Conservation (phyloP, 2,113 vertebrate species). For the Ammodytes marinus region DNA sequence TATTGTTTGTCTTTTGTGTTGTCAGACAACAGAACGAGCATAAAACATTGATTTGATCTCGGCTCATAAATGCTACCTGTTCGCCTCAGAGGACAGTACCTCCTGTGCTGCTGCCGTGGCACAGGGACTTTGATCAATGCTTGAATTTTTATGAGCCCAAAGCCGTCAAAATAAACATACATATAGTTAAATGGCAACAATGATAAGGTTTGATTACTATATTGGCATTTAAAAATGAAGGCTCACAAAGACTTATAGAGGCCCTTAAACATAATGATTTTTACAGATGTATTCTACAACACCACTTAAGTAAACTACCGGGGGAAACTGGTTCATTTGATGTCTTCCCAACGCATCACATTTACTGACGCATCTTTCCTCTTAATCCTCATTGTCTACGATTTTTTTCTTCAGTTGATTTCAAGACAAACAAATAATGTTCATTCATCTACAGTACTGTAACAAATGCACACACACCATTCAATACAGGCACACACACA, state of each 20-base stretch:
- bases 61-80: neutral
- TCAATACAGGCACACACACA: slow-evolving; percentile 7
- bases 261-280: slow-evolving; percentile 10
- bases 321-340: slow-evolving; percentile 27
- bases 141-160: neutral
- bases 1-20: neutral
- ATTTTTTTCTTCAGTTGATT: neutral
- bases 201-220: neutral
- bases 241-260: slow-evolving; percentile 2
- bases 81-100: neutral
- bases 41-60: slow-evolving; percentile 1
- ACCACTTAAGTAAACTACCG: slow-evolving; percentile 1
- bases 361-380: neutral
- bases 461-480: slow-evolving; percentile 38
- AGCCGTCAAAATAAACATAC: slow-evolving; percentile 21
- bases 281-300: slow-evolving; percentile 42
- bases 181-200: slow-evolving; percentile 7
- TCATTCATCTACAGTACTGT: slow-evolving; percentile 30
- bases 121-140: neutral
- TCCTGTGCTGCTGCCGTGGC: neutral
- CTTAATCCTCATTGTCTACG: neutral
- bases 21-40: neutral
- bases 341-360: slow-evolving; percentile 4
- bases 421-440: slow-evolving; percentile 30
- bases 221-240: slow-evolving; percentile 23